Conservation (phyloP, 1,140 invertebrate species). For the Ridgeia piscesae region DNA sequence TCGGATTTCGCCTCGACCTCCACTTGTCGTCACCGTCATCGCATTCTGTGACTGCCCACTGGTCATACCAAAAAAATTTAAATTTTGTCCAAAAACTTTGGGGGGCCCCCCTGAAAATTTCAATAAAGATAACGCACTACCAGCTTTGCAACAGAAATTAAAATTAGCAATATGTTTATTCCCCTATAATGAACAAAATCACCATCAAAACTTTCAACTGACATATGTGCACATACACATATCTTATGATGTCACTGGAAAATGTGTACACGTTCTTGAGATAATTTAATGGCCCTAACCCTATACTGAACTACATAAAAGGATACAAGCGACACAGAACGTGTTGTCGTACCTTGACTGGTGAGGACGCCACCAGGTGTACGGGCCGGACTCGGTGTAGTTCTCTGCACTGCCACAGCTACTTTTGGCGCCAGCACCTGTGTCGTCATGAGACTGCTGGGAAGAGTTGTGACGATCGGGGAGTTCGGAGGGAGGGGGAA, state of each 20-base stretch:
- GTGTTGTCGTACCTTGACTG: neutral
- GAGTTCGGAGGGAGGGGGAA: neutral
- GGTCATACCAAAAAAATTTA: constrained; percentile 4
- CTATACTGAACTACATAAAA: no score
- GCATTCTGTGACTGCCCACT: neutral
- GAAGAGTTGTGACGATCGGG: neutral
- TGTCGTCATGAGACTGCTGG: constrained; percentile 9
- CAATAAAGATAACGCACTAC: no score
- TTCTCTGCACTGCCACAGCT: constrained; percentile 7
- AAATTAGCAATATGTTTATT: no score
- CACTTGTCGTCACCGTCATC: constrained; percentile 24
- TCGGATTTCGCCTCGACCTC: constrained; percentile 49
- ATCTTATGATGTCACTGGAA: no score
- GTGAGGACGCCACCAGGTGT: neutral
- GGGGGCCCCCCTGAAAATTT: no score
- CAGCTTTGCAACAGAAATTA: no score
- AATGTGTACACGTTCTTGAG: no score
- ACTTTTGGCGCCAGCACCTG: neutral
- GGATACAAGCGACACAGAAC: neutral
- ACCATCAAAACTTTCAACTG: no score
- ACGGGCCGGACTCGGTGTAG: neutral
- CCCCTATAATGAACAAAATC: no score
- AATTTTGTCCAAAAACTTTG: no score
- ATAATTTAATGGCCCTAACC: no score
- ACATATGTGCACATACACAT: no score